phyloP scores from a whole-genome alignment of 2,113 vertebrate species.

The Lycaon pictus region DNA sequence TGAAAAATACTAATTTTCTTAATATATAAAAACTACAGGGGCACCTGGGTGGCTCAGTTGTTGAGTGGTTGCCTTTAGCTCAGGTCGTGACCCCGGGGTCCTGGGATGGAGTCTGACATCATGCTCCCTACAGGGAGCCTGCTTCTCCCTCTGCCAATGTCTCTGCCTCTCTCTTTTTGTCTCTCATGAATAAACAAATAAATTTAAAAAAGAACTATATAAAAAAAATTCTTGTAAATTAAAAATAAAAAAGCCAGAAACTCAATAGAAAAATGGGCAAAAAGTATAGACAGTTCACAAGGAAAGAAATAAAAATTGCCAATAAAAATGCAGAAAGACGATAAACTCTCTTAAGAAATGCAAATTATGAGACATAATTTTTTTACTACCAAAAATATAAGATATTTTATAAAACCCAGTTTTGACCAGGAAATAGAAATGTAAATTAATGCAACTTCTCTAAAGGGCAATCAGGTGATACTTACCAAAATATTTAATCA shows the following conservation, averaged over 20 bases:
- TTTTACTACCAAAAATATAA: slow-evolving; percentile 5
- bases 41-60: no score
- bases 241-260: slow-evolving; percentile 17
- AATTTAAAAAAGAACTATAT: not conserved
- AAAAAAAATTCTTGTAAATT: not conserved
- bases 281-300: slow-evolving; percentile 33
- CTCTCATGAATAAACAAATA: no score
- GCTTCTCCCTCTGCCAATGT: no score
- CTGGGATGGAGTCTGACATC: no score
- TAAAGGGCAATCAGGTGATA: slow-evolving; percentile 28
- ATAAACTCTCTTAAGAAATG: slow-evolving; percentile 46
- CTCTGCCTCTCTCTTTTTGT: no score
- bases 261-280: slow-evolving; percentile 19
- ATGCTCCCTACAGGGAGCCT: no score
- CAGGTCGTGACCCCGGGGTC: no score
- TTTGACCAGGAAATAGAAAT: slow-evolving; percentile 28
- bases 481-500: slow-evolving; percentile 46
- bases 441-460: slow-evolving; percentile 24
- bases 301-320: slow-evolving; percentile 3
- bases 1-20: slow-evolving; percentile 18
- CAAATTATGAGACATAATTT: not conserved
- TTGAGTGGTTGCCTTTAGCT: no score
- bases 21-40: not conserved
- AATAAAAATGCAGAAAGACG: not conserved
- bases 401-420: slow-evolving; percentile 21